A percentile compares a stretch with the other conserved stretches of the same genome.
phyloP scores from a whole-genome alignment of 2,888 invertebrate genomes.

The Crocallis elinguaria region DNA sequence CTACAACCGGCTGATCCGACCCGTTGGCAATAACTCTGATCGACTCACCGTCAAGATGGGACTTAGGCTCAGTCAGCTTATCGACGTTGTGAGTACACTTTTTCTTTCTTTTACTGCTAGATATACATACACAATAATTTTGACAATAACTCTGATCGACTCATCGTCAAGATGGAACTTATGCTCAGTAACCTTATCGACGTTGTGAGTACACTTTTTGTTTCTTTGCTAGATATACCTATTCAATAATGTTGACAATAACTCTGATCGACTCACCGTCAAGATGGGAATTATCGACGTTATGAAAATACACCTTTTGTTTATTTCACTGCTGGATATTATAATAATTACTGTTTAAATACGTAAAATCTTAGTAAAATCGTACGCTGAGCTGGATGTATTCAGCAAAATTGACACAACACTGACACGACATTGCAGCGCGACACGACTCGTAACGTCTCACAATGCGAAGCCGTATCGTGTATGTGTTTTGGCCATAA shows the following conservation, averaged over 20 bases:
- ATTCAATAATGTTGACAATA: too few relatives aligned
- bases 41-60: conserved; percentile 98
- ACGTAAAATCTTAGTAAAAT: too few relatives aligned
- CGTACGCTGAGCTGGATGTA: too few relatives aligned
- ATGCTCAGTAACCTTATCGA: conserved; percentile 95
- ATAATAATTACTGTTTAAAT: too few relatives aligned
- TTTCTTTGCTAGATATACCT: conserved; percentile 15
- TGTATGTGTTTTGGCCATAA: too few relatives aligned
- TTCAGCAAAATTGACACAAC: too few relatives aligned
- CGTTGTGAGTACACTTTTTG: conserved; percentile 88
- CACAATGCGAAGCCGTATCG: too few relatives aligned
- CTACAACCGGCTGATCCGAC: conserved; percentile 97
- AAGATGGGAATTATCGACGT: conserved; percentile 98
- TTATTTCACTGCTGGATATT: conserved; percentile 19
- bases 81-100: conserved; percentile 93
- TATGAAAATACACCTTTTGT: conserved; percentile 85
- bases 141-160: conserved; percentile 96
- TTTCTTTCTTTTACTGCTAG: conserved; percentile 19
- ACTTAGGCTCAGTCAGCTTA: conserved; percentile 94
- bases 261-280: conserved; percentile 96
- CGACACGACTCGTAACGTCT: too few relatives aligned
- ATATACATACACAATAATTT: too few relatives aligned
- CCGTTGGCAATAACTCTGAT: conserved; percentile 97
- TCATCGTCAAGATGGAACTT: conserved; percentile 97
- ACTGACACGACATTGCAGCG: too few relatives aligned